Percentiles rank a stretch among this genome's conserved stretches.
phyloP scores from a whole-genome alignment of 2,888 invertebrate genomes.

The Lucinisca nassula region DNA sequence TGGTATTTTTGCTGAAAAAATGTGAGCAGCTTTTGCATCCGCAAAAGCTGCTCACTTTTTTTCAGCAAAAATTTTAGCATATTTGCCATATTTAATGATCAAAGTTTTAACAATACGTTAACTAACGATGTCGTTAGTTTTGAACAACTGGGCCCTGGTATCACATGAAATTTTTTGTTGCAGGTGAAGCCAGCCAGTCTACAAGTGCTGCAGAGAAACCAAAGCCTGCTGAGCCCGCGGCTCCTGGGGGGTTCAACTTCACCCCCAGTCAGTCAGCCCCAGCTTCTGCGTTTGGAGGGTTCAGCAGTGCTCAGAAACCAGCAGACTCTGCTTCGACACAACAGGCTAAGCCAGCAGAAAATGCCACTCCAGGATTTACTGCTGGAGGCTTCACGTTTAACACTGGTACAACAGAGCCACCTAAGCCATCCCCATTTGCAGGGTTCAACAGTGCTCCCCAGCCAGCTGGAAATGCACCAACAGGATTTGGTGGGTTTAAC shows the following conservation, averaged over 20 bases:
- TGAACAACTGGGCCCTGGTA: too few species aligned
- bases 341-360: neutral
- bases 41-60: too few species aligned
- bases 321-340: neutral
- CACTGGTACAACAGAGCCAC: neutral
- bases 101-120: too few species aligned
- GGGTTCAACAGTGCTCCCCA: constrained; percentile 59
- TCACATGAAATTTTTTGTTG: neutral
- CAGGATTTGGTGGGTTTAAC: neutral
- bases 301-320: neutral
- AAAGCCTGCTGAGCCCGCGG: neutral
- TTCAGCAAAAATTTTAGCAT: too few species aligned
- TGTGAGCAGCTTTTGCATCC: too few species aligned
- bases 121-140: too few species aligned
- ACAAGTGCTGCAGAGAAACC: neutral
- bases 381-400: neutral
- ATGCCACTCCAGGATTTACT: neutral
- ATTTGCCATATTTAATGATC: too few species aligned
- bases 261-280: constrained; percentile 5
- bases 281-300: constrained; percentile 56
- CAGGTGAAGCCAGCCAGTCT: constrained; percentile 1
- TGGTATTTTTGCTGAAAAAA: too few species aligned
- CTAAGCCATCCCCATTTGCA: neutral
- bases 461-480: constrained; percentile 16
- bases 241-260: neutral